phyloP scores from a whole-genome alignment of 2,888 invertebrate genomes.

The Ormyrus nitidulus region DNA sequence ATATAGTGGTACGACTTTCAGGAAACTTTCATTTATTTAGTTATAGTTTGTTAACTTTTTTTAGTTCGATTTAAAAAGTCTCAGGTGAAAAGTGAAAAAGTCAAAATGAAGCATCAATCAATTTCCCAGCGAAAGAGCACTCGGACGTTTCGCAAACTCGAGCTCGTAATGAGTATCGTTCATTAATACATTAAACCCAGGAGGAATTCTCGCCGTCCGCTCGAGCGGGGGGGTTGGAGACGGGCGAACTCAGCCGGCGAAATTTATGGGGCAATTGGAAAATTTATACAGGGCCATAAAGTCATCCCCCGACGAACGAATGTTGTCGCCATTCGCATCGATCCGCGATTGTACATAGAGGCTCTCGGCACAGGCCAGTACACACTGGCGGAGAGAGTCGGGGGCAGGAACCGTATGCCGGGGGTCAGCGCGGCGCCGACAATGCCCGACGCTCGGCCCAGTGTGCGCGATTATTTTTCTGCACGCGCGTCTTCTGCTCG shows the following conservation, averaged over 20 bases:
- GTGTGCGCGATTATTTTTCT: constrained; percentile 39
- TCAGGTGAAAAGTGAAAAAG: background rate
- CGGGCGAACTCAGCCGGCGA: background rate
- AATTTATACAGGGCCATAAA: constrained; percentile 50
- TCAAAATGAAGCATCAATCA: too few species aligned
- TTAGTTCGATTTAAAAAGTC: background rate
- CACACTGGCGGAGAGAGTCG: background rate
- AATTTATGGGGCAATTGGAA: constrained; percentile 50
- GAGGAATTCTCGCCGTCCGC: constrained; percentile 11
- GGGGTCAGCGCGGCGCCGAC: constrained; percentile 41
- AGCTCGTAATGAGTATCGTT: constrained; percentile 28
- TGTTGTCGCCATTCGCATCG: constrained; percentile 38
- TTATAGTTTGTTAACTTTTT: too few species aligned
- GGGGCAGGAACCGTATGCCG: constrained; percentile 39
- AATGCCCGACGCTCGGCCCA: background rate
- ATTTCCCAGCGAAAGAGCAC: too few species aligned
- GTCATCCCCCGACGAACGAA: constrained; percentile 8
- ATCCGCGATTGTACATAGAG: constrained; percentile 1
- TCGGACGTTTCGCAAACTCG: background rate
- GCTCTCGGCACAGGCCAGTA: background rate
- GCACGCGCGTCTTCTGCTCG: constrained; percentile 43
- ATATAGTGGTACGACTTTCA: too few species aligned
- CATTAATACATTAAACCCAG: constrained; percentile 37
- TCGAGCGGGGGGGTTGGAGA: background rate
- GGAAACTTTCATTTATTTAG: too few species aligned